Evolutionary conservation across 2,888 invertebrate species (phyloP).

Genomic region (Aquatica leii): DNA sequence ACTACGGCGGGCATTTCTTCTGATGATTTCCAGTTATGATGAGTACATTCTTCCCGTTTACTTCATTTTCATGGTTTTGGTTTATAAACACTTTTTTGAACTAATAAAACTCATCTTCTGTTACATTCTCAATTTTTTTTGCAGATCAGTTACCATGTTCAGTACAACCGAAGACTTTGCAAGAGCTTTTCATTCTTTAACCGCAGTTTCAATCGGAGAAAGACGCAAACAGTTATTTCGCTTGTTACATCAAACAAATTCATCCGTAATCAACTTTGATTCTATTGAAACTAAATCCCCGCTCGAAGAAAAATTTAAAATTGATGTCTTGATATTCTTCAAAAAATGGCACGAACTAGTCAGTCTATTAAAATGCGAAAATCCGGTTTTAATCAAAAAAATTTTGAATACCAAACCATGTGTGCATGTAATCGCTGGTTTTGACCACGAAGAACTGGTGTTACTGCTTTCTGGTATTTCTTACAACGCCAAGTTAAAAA

Average conservation of each 20-base stretch:
- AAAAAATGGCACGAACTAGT: background rate
- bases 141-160: conserved; percentile 11
- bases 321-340: background rate
- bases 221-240: conserved; percentile 17
- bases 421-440: background rate
- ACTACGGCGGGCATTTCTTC: no score
- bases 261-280: background rate
- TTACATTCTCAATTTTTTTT: no score
- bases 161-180: conserved; percentile 14
- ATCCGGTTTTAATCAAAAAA: background rate
- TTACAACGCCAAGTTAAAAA: conserved; percentile 19
- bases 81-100: no score
- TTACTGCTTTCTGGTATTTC: conserved; percentile 21
- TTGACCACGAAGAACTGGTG: background rate
- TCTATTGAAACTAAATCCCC: background rate
- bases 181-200: conserved; percentile 11
- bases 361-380: background rate
- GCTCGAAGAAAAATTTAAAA: background rate
- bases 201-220: conserved; percentile 11
- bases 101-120: no score
- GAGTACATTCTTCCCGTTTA: no score
- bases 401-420: background rate
- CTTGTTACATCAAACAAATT: background rate
- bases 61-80: no score
- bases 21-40: no score